Conservation (phyloP, 2,113 vertebrate genomes). For the Corydoras maculifer region DNA sequence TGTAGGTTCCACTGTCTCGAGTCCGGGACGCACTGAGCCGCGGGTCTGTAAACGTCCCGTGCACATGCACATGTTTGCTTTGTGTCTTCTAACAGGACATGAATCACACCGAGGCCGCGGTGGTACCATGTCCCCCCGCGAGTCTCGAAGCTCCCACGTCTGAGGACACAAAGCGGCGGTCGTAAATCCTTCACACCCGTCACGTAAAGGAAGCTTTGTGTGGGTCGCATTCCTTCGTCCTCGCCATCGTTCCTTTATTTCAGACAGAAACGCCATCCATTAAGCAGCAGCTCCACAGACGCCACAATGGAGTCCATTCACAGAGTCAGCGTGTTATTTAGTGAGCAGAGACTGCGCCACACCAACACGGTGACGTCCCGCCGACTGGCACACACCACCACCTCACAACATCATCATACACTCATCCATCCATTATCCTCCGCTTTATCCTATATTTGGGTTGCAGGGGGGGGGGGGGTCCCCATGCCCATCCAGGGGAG, state of each 20-base stretch:
- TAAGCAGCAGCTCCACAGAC: slow-evolving; percentile 43
- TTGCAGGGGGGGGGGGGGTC: too few relatives aligned
- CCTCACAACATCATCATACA: not conserved
- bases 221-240: slow-evolving; percentile 14
- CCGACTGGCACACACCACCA: slow-evolving; percentile 5
- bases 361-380: slow-evolving; percentile 24
- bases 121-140: not conserved
- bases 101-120: not conserved
- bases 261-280: slow-evolving; percentile 44
- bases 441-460: too few relatives aligned
- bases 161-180: slow-evolving; percentile 27
- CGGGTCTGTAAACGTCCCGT: not conserved
- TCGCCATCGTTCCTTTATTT: slow-evolving; percentile 38
- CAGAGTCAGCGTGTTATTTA: slow-evolving; percentile 47
- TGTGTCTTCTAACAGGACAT: not conserved
- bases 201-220: slow-evolving; percentile 46
- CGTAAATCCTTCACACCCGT: slow-evolving; percentile 9
- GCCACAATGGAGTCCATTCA: slow-evolving; percentile 55
- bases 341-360: slow-evolving; percentile 34
- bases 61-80: too few relatives aligned
- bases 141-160: not conserved
- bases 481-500: too few relatives aligned
- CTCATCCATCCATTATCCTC: too few relatives aligned
- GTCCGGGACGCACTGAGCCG: too few relatives aligned
- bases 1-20: too few relatives aligned